phyloP scores from a whole-genome alignment of 2,113 vertebrate species.

The Chaetodon trifascialis region DNA sequence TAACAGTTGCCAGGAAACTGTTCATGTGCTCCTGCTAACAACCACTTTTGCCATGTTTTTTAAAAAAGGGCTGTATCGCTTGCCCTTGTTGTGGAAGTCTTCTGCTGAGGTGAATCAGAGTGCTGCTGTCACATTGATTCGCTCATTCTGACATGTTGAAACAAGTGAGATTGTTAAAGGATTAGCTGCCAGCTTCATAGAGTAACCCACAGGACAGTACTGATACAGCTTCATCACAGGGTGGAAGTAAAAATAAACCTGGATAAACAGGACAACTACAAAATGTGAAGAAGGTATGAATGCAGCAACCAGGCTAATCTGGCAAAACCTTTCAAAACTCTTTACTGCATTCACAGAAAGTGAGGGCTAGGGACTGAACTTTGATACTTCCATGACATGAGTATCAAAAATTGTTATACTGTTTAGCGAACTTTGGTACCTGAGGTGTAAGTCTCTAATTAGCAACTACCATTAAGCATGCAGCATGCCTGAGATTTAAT shows the following conservation, averaged over 20 bases:
- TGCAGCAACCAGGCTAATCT: neutral
- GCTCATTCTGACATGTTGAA: slow-evolving; percentile 21
- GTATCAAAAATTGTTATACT: too few species aligned
- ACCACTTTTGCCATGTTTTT: slow-evolving; percentile 16
- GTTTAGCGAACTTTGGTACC: too few species aligned
- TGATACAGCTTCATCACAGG: slow-evolving; percentile 1
- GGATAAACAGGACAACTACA: neutral
- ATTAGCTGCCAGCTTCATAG: slow-evolving; percentile 33
- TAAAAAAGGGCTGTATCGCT: slow-evolving; percentile 21
- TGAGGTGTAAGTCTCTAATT: too few species aligned
- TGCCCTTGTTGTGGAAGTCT: slow-evolving; percentile 27
- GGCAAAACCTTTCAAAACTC: neutral
- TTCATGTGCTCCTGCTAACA: slow-evolving; percentile 19
- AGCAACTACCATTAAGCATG: too few species aligned
- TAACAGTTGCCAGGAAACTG: slow-evolving; percentile 44
- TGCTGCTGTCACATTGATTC: slow-evolving; percentile 24
- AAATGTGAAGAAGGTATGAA: slow-evolving; percentile 2
- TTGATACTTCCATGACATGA: too few species aligned
- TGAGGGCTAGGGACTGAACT: too few species aligned
- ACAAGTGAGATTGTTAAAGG: slow-evolving; percentile 32
- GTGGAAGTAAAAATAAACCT: slow-evolving; percentile 16
- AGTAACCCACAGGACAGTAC: neutral
- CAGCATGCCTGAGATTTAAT: too few species aligned
- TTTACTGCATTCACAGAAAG: neutral
- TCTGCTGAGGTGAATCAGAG: slow-evolving; percentile 28